These are phyloP conservation scores for Matsumurasca onukii DNA, from an alignment of 1,140 invertebrate species.

Conservation along the genomic window DNA sequence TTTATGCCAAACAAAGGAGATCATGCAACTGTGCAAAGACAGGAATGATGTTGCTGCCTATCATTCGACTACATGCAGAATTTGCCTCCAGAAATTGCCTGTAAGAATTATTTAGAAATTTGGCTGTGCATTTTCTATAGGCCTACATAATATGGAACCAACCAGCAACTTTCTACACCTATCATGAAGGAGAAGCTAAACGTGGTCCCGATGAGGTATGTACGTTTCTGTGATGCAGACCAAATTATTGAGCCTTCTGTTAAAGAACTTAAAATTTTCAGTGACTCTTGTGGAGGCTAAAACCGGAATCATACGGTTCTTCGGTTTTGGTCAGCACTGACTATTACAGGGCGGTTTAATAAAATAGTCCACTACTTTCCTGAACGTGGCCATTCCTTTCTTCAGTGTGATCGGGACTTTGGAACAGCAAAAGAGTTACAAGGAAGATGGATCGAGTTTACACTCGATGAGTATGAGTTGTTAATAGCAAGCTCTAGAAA, in stretches of 20 bases:
- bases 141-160: not conserved
- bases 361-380: constrained; percentile 40
- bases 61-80: constrained; percentile 31
- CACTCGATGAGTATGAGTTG: constrained; percentile 24
- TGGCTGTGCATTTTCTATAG: constrained; percentile 1
- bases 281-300: constrained; percentile 34
- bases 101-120: not conserved
- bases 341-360: constrained; percentile 31
- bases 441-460: constrained; percentile 15
- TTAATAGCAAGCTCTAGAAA: not conserved
- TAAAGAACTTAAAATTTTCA: constrained; percentile 4
- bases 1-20: constrained; percentile 27
- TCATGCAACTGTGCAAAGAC: not conserved
- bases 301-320: constrained; percentile 36
- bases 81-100: constrained; percentile 20
- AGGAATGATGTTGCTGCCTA: not conserved
- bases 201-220: not conserved
- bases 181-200: not conserved
- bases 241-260: not conserved
- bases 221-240: not conserved
- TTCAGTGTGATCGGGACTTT: constrained; percentile 43
- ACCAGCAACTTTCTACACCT: not conserved
- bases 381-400: constrained; percentile 40
- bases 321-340: constrained; percentile 30
- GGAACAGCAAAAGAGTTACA: constrained; percentile 27